Evolutionary conservation across 2,888 invertebrate genomes (phyloP), one percentile per base, ranked within the genome.

Genomic region (Tenthredo mesomela): DNA sequence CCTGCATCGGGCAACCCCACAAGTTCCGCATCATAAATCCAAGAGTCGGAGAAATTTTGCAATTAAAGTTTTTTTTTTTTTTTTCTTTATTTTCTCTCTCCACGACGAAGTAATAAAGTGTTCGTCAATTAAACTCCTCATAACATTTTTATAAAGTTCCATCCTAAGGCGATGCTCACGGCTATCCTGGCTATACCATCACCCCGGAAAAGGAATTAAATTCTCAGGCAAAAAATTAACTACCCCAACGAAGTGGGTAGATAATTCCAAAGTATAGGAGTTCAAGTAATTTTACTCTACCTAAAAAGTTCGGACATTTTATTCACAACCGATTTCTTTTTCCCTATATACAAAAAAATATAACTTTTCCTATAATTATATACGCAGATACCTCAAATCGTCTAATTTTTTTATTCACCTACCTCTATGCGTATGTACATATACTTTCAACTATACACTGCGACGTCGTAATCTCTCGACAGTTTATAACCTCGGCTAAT

Each of bases 131-230:
- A 90, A 91, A 91, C 89, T 89, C 89, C 88, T 90, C 91, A 92
- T 91, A 92, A 92, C 91, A 92, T 92, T 92, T 92, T 92, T 91
- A 88, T 89, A 90, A 92, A 92, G 89, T 90, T 92, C 86, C 85
- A 85, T 87, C 86, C 85, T 86, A 82, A 21, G 80, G 80, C 80
- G 25, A 12, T 40, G 61, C 80, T 80, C 50, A 18, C 40, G 80
- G 80, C 80, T 80, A 40, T 50, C 54, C 77, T n/a, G 21, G 18
- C 29, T 80, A 37, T 61, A 61, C 33, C 80, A 29, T 77, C 77
- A n/a, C 50, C 29, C 50, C 29, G 25, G 61, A 80, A 80, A 80
- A 61, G 25, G 25, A 61, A 80, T 61, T 33, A 21, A 80, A 80
- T 61, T 61, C 33, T 77, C 40, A 25, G 80, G n/a, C 21, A 21